Conservation (phyloP, 2,113 vertebrate species). For the Stigmatopora argus region DNA sequence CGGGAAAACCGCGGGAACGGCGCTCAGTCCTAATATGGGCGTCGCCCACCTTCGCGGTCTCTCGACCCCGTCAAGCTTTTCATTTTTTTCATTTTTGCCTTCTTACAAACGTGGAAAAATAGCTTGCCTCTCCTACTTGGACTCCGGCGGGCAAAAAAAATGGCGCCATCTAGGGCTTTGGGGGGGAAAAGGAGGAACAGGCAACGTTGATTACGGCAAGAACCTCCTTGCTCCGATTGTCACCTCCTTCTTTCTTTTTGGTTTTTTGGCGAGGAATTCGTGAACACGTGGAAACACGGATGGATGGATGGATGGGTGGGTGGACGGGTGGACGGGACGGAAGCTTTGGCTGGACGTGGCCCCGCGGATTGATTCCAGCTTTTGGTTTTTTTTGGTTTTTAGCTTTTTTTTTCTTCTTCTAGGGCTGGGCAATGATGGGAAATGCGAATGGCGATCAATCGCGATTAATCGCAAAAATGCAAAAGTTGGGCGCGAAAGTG, state of each 20-base stretch:
- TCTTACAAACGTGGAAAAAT: slow-evolving; percentile 73
- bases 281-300: slow-evolving; percentile 60
- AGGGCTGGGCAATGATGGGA: too few species aligned
- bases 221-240: slow-evolving; percentile 77
- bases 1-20: slow-evolving; percentile 59
- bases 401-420: slow-evolving; percentile 48
- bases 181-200: slow-evolving; percentile 65
- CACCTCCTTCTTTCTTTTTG: slow-evolving; percentile 67
- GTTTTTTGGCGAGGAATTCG: slow-evolving; percentile 66
- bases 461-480: too few species aligned
- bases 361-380: slow-evolving; percentile 76
- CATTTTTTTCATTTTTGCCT: slow-evolving; percentile 24
- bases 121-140: slow-evolving; percentile 66
- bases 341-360: slow-evolving; percentile 64
- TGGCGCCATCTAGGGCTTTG: slow-evolving; percentile 19
- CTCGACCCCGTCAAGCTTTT: slow-evolving; percentile 63
- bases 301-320: slow-evolving; percentile 41
- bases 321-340: slow-evolving; percentile 22
- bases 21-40: slow-evolving; percentile 57
- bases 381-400: slow-evolving; percentile 10
- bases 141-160: slow-evolving; percentile 52
- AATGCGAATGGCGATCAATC: too few species aligned
- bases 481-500: too few species aligned
- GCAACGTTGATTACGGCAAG: slow-evolving; percentile 76
- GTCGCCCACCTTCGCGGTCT: slow-evolving; percentile 46